These are phyloP conservation scores for Crotalus tigris DNA, from an alignment of 2,113 vertebrate species.

Conservation along the genomic window DNA sequence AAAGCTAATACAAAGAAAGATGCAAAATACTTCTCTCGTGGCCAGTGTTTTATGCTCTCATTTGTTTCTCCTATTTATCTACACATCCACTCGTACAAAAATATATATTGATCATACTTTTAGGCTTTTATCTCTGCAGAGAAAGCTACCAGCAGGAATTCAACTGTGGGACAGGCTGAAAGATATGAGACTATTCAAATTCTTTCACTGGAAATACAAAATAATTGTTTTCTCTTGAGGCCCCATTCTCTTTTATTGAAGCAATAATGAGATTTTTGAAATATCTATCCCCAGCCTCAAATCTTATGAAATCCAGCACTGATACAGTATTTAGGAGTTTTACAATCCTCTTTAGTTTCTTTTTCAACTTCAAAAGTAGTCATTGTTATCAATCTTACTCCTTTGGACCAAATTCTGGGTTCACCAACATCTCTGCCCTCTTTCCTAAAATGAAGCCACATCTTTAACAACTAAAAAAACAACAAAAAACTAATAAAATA, in stretches of 20 bases:
- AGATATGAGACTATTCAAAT: not conserved
- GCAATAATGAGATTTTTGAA: not conserved
- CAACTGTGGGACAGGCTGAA: not conserved
- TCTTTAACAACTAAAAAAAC: not conserved
- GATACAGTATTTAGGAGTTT: not conserved
- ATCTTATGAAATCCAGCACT: not conserved
- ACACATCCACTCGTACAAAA: not conserved
- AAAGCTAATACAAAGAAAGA: conserved; percentile 13
- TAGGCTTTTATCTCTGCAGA: not conserved
- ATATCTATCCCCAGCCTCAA: not conserved
- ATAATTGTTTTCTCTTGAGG: accelerated
- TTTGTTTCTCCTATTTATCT: not conserved
- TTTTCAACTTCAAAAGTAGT: not conserved
- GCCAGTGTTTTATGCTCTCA: not conserved
- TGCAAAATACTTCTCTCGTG: conserved; percentile 1
- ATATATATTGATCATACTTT: not conserved
- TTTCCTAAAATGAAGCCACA: not conserved
- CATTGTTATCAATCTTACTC: not conserved
- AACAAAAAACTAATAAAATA: not conserved
- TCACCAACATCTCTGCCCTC: not conserved
- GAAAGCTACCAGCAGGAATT: not conserved
- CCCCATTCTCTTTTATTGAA: conserved; percentile 1
- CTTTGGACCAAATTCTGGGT: not conserved
- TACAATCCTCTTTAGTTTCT: accelerated
- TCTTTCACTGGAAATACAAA: not conserved